Evolutionary conservation across 2,797 vertebrate species (phyloP), one percentile per base, ranked within the genome.

Genomic region (Taeniopygia guttata): DNA sequence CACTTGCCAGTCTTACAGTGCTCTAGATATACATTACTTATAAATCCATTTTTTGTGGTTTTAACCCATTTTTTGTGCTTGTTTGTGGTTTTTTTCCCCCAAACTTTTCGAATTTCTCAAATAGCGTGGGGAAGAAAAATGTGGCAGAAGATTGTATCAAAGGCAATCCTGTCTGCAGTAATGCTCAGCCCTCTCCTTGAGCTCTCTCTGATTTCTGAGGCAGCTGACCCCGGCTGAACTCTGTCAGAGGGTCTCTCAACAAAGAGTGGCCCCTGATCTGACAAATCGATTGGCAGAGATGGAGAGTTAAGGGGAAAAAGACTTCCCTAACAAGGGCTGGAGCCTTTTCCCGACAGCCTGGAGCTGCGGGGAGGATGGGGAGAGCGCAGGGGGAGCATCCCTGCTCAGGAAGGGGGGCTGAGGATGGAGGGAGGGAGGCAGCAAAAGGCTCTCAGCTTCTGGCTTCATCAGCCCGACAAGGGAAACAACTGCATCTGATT

Each of bases 211-310:
- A 96, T 97, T 97, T 97, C 96, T 87, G 80, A 96, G 90, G 56
- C 56, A 9, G 56, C 34, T 58, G 34, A 36, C 25, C 34, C 56
- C 0, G 8, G 34, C 56, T 58, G 56, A 58, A 18, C 94, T 64
- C 95, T 96, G 96, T 95, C 97, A 97, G 90, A 97, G 77, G 46
- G 93, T 68, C 76, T 94, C 84, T 92, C 87, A 74, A 48, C 93
- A 94, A 95, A 97, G 74, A 96, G 83, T 63, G 70, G 45, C 49
- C 88, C 97, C 96, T 96, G 94, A 94, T 97, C 95, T 95, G 94
- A 96, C 87, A 95, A 96, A 97, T 95, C 77, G 43, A 97, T 97
- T 60, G 75, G 73, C 93, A 96, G 63, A 16, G 55, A 97, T 90
- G 81, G 93, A 95, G 56, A 91, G 68, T 94, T 92, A 91, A 96